These are phyloP conservation scores for Lacerta bilineata DNA, from an alignment of 2,797 vertebrate species.

Conservation along the genomic window DNA sequence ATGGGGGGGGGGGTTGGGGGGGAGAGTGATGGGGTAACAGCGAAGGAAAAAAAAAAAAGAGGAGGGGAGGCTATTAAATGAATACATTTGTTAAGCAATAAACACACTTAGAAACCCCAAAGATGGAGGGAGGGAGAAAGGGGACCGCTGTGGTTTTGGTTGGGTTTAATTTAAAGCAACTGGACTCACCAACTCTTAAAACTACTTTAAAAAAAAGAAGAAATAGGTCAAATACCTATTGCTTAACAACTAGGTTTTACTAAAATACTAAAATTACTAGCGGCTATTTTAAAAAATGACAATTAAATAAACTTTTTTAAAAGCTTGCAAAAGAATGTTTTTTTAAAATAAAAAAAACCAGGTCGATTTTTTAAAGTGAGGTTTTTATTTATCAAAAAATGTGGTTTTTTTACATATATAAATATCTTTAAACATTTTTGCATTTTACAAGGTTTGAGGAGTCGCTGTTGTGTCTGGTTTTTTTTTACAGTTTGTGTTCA, in stretches of 20 bases:
- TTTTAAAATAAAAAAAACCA: slow-evolving; percentile 49
- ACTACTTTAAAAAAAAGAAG: slow-evolving; percentile 45
- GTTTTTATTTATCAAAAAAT: slow-evolving; percentile 97
- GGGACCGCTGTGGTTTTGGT: not conserved
- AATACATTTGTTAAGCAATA: slow-evolving; percentile 99
- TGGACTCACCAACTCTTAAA: not conserved
- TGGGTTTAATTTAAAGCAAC: not conserved
- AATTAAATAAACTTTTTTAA: not conserved
- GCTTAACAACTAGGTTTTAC: not conserved
- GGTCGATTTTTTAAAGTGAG: slow-evolving; percentile 91
- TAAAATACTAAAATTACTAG: not conserved
- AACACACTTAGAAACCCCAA: slow-evolving; percentile 84
- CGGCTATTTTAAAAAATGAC: not conserved
- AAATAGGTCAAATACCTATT: slow-evolving; percentile 24
- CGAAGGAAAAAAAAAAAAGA: slow-evolving; percentile 59
- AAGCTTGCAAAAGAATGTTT: too few species aligned
- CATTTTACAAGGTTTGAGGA: slow-evolving; percentile 89
- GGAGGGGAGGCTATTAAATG: slow-evolving; percentile 84
- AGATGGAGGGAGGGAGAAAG: not conserved
- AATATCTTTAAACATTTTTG: slow-evolving; percentile 99
- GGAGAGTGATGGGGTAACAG: slow-evolving; percentile 34
- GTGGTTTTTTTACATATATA: slow-evolving; percentile 95
- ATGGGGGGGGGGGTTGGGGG: slow-evolving; percentile 39
- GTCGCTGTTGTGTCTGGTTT: slow-evolving; percentile 81
- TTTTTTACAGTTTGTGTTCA: slow-evolving; percentile 73